These are phyloP conservation scores for Alcedo quadribrachys DNA, from an alignment of 2,797 vertebrate genomes.

Conservation along the genomic window DNA sequence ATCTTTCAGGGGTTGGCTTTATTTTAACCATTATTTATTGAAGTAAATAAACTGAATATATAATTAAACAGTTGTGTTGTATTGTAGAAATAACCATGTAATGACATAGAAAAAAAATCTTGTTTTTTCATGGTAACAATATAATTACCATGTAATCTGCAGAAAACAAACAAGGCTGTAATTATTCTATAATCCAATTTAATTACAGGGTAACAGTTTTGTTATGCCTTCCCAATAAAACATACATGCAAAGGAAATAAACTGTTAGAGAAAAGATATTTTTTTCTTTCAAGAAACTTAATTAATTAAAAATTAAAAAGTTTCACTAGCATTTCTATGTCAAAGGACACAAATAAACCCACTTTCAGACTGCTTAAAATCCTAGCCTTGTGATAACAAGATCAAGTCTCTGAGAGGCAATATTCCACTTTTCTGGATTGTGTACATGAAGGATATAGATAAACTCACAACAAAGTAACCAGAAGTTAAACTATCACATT, in stretches of 20 bases:
- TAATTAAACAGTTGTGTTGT: slow-evolving; percentile 81
- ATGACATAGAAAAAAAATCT: slow-evolving; percentile 81
- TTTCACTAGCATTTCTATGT: background rate
- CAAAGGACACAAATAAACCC: background rate
- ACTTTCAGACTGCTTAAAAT: background rate
- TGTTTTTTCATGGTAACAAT: slow-evolving; percentile 82
- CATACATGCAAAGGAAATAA: slow-evolving; percentile 59
- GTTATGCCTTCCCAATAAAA: slow-evolving; percentile 76
- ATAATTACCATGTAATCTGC: slow-evolving; percentile 85
- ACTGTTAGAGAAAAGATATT: slow-evolving; percentile 11
- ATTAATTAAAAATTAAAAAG: background rate
- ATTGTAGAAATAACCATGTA: slow-evolving; percentile 82
- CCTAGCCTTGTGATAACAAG: background rate
- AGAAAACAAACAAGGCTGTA: slow-evolving; percentile 80
- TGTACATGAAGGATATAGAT: background rate
- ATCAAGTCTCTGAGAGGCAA: background rate
- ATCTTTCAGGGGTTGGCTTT: slow-evolving; percentile 75
- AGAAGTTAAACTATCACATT: background rate
- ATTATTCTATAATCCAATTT: slow-evolving; percentile 83
- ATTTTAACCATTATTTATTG: slow-evolving; percentile 80
- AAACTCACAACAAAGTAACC: background rate
- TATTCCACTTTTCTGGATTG: background rate
- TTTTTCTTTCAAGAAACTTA: slow-evolving; percentile 23
- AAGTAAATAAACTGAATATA: slow-evolving; percentile 79
- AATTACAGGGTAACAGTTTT: slow-evolving; percentile 77